phyloP scores from a whole-genome alignment of 2,888 invertebrate genomes.

The Plutella xylostella region DNA sequence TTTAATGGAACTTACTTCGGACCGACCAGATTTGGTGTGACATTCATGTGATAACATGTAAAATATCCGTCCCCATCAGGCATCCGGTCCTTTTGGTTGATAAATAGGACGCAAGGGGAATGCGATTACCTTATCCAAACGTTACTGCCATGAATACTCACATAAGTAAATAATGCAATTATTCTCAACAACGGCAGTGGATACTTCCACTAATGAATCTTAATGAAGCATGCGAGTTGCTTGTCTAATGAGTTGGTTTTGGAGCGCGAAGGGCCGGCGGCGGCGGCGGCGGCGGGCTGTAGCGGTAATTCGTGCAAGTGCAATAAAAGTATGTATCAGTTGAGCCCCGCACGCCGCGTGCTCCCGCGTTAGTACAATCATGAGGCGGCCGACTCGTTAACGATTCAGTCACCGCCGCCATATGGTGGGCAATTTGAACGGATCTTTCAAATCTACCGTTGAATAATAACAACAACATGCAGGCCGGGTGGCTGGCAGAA shows the following conservation, averaged over 20 bases:
- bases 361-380: neutral
- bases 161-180: too few species aligned
- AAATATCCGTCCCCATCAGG: conserved; percentile 32
- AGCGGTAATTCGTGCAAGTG: conserved; percentile 4
- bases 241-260: conserved; percentile 5
- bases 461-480: too few species aligned
- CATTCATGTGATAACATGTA: conserved; percentile 40
- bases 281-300: too few species aligned
- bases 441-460: too few species aligned
- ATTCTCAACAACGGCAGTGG: neutral
- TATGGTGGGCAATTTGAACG: too few species aligned
- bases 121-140: too few species aligned
- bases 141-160: too few species aligned
- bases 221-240: conserved; percentile 3
- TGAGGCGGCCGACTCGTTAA: conserved; percentile 34
- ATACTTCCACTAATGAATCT: conserved; percentile 4
- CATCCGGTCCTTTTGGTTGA: neutral
- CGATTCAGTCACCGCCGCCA: conserved; percentile 52
- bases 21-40: conserved; percentile 29
- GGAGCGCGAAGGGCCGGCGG: conserved; percentile 4
- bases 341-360: too few species aligned
- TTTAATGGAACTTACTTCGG: conserved; percentile 48
- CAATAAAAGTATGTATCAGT: conserved; percentile 4
- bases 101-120: too few species aligned
- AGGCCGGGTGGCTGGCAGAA: too few species aligned